Conservation (phyloP, 2,888 invertebrate genomes). For the Sminthurides aquaticus region DNA sequence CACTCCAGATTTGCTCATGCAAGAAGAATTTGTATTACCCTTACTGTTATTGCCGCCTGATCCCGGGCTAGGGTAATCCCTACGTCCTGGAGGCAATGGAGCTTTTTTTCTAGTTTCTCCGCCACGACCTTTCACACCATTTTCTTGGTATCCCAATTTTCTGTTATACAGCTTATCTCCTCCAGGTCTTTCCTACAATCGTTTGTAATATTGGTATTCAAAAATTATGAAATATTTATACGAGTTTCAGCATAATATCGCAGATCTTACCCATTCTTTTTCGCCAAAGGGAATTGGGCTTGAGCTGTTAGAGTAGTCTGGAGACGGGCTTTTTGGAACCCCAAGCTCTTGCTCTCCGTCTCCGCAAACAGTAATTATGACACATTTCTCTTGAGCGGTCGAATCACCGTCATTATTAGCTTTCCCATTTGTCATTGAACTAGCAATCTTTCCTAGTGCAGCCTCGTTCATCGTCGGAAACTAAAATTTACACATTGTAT, state of each 20-base stretch:
- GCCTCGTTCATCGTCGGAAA: conserved; percentile 5
- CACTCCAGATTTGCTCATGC: not conserved
- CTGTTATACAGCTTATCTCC: not conserved
- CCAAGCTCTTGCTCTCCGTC: not conserved
- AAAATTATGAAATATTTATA: too few relatives aligned
- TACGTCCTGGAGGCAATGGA: not conserved
- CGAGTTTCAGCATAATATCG: too few relatives aligned
- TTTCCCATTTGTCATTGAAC: not conserved
- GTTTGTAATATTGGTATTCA: too few relatives aligned
- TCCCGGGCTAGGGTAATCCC: too few relatives aligned
- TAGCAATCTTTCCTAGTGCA: not conserved
- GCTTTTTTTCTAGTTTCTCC: not conserved
- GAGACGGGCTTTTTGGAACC: conserved; percentile 52
- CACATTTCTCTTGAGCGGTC: not conserved
- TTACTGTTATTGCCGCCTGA: not conserved
- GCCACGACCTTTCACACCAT: not conserved
- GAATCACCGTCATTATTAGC: not conserved
- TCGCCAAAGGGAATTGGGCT: conserved; percentile 29
- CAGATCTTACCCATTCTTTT: not conserved
- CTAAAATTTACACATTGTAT: too few relatives aligned
- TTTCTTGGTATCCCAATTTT: not conserved
- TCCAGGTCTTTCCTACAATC: not conserved
- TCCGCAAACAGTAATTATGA: conserved; percentile 1
- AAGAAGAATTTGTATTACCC: not conserved
- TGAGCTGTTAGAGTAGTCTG: conserved; percentile 51